phyloP scores from a whole-genome alignment of 1,140 invertebrate genomes.

The Bombyx mandarina region DNA sequence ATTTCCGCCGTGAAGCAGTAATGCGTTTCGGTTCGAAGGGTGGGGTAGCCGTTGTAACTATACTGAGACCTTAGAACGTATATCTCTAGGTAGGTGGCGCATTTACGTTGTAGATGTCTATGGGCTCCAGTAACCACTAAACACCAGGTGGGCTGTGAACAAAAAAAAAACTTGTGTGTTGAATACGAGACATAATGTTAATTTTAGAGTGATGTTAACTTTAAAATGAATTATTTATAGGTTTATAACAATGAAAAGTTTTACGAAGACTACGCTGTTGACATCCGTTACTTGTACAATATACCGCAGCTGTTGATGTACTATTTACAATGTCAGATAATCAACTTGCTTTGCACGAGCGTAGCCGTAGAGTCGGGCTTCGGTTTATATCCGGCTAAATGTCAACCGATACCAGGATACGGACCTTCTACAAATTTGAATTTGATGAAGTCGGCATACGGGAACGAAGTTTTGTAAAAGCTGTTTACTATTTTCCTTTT shows the following conservation, averaged over 20 bases:
- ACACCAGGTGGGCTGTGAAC: no score
- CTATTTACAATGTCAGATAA: constrained; percentile 33
- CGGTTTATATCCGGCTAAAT: constrained; percentile 46
- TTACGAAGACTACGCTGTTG: constrained; percentile 32
- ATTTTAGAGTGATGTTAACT: background rate
- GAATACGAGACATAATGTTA: no score
- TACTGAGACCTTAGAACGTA: no score
- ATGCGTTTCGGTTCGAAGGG: no score
- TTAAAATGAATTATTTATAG: constrained; percentile 15
- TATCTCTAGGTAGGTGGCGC: no score
- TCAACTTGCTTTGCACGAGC: constrained; percentile 40
- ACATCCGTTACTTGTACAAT: constrained; percentile 49
- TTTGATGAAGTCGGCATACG: constrained; percentile 37
- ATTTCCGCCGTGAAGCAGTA: no score
- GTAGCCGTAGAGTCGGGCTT: constrained; percentile 49
- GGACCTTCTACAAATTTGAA: constrained; percentile 36
- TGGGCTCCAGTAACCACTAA: no score
- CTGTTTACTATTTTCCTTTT: no score
- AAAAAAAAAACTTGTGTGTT: no score
- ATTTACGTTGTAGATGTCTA: no score
- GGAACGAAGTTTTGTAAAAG: constrained; percentile 4
- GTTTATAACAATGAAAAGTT: constrained; percentile 37
- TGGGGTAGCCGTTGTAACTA: no score
- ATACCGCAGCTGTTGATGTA: constrained; percentile 45
- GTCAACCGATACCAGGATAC: constrained; percentile 32